Base-by-base conservation (phyloP, 2,113 vertebrate genomes). In the Sapayoa aenigma region DNA sequence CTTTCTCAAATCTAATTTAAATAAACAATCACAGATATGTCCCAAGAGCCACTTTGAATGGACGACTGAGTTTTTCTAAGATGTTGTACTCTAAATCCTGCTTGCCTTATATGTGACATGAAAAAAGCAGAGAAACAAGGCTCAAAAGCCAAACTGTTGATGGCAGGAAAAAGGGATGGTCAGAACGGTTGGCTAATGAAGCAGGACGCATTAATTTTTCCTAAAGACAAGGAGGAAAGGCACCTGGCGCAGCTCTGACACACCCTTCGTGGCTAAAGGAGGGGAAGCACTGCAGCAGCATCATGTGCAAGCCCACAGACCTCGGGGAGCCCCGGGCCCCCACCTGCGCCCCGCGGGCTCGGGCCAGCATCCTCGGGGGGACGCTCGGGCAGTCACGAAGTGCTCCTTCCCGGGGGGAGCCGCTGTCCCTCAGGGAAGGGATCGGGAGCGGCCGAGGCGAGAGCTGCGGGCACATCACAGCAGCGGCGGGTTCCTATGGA, bases 181-280 rank as follows among this genome's bases (percentile, higher is more conserved):
- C 14, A 11, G 63, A 21, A 59, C 0, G 1, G 9, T 5, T 35
- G 62, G 18, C 31, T 19, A 47, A 68, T 6, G 53, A 35, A 58
- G 20, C 21, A 47, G 2, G 2, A 19, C 0, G 3, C 5, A 0
- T 10, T 33, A 9, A 12, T 37, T 44, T 75, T 79, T 12, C 39
- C 50, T 14, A 2, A 39, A 84, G 18, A 11, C 8, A 16, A 74
- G 33, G 14, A 59, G 39, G 33, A 30, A 69, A 30, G 24, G 39
- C 14, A 5, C 46, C 11, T 19, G 27, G 33, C 6, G 6, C 74
- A 12, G 9, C 41, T 14, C 11, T 1, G 31, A 5, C 1, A 18
- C 9, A 1, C 16, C 35, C 49, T 49, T 15, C 2, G 0, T 0
- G 39, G 11, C 55, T 35, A 5, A 21, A 18, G 27, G 10, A 6